Evolutionary conservation across 2,113 vertebrate genomes (phyloP).

Genomic region (Tauraco erythrolophus): DNA sequence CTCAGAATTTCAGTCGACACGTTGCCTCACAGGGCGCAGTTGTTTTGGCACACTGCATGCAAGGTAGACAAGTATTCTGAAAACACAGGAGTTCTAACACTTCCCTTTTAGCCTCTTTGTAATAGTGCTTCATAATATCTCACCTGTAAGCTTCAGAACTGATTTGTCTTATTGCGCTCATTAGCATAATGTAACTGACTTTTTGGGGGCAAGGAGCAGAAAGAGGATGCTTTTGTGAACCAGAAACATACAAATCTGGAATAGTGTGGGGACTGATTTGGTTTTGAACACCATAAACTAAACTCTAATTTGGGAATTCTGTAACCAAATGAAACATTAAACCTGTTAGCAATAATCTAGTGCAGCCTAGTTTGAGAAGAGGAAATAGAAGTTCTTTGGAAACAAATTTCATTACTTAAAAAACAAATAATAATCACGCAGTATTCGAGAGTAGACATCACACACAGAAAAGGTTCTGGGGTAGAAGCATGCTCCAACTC

Average conservation of each 20-base stretch:
- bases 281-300: neutral
- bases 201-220: neutral
- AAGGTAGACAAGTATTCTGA: neutral
- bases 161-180: neutral
- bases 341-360: neutral
- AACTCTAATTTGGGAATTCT: neutral
- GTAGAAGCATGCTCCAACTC: neutral
- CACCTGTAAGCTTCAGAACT: neutral
- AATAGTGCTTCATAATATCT: neutral
- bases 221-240: neutral
- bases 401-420: neutral
- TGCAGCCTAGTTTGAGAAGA: neutral
- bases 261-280: neutral
- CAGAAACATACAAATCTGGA: neutral
- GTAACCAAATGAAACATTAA: neutral
- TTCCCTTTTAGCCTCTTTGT: neutral
- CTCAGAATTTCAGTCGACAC: neutral
- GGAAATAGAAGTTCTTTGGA: neutral
- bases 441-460: fast-evolving
- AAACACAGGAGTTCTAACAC: neutral
- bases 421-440: neutral
- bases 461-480: neutral
- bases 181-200: neutral
- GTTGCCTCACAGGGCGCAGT: neutral
- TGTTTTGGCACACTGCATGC: neutral